Percentiles rank a stretch among this genome's conserved stretches.
Conservation (phyloP, 2,113 vertebrate genomes). For the Dicentrarchus labrax region DNA sequence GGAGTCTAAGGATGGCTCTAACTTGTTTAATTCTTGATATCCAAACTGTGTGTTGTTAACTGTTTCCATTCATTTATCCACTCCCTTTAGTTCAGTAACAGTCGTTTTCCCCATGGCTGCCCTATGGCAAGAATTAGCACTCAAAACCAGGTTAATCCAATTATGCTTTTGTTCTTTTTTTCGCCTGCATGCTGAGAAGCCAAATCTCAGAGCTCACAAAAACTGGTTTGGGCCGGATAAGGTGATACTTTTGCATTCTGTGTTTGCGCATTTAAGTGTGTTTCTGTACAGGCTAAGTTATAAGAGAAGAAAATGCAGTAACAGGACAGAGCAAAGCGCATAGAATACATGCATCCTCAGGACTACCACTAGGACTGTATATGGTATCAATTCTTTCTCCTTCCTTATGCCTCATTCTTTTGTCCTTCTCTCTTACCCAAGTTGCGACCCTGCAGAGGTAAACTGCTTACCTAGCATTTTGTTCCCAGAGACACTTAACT, state of each 20-base stretch:
- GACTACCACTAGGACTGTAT: neutral
- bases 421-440: neutral
- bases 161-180: slow-evolving; percentile 26
- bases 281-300: neutral
- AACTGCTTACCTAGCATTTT: slow-evolving; percentile 48
- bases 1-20: neutral
- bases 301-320: neutral
- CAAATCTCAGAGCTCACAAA: slow-evolving; percentile 40
- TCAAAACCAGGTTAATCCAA: slow-evolving; percentile 24
- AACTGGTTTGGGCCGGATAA: slow-evolving; percentile 52
- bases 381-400: neutral
- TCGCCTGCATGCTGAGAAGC: neutral
- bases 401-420: neutral
- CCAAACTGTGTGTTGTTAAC: neutral
- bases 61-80: slow-evolving; percentile 1
- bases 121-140: neutral
- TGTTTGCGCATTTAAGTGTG: neutral
- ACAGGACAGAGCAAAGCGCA: neutral
- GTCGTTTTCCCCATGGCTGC: neutral
- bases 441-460: neutral
- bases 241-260: neutral
- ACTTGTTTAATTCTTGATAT: neutral
- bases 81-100: neutral
- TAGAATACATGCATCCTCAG: too few relatives aligned
- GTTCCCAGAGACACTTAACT: slow-evolving; percentile 23